These are phyloP conservation scores for Agrochola macilenta DNA, from an alignment of 2,888 invertebrate genomes.

Conservation along the genomic window DNA sequence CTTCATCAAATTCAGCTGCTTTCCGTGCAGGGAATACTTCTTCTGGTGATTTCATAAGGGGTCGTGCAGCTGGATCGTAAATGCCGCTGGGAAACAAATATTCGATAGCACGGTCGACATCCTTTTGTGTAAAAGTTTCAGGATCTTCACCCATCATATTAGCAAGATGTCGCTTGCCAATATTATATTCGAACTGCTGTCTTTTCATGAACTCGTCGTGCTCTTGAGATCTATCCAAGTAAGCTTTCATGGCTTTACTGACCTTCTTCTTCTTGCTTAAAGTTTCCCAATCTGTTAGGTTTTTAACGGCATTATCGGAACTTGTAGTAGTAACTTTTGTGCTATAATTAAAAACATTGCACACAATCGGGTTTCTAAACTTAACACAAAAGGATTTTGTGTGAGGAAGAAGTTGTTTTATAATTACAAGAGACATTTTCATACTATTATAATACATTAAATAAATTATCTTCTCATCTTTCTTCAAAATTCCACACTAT, in stretches of 20 bases:
- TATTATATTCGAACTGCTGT: slow-evolving; percentile 95
- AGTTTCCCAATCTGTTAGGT: slow-evolving; percentile 85
- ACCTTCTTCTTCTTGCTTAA: slow-evolving; percentile 91
- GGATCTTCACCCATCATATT: slow-evolving; percentile 99
- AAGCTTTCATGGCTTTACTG: slow-evolving; percentile 97
- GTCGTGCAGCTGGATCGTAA: slow-evolving; percentile 95
- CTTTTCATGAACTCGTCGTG: slow-evolving; percentile 96
- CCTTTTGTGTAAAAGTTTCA: slow-evolving; percentile 96
- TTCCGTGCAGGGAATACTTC: slow-evolving; percentile 96
- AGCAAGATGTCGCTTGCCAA: slow-evolving; percentile 98
- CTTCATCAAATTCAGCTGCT: slow-evolving; percentile 97
- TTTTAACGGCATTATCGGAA: slow-evolving; percentile 73
- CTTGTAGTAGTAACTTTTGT: slow-evolving; percentile 66
- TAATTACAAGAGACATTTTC: slow-evolving; percentile 76
- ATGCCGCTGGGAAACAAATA: slow-evolving; percentile 99
- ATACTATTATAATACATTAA: background rate
- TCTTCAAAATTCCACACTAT: background rate
- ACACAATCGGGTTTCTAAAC: slow-evolving; percentile 67
- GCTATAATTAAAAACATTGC: slow-evolving; percentile 74
- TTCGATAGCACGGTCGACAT: slow-evolving; percentile 96
- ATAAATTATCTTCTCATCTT: slow-evolving; percentile 26
- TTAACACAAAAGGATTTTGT: slow-evolving; percentile 67
- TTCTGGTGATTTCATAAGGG: slow-evolving; percentile 97
- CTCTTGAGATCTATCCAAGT: slow-evolving; percentile 95
- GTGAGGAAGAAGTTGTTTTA: slow-evolving; percentile 75